Evolutionary conservation across 2,113 vertebrate genomes (phyloP).

Genomic region (Pollimyrus isidori): DNA sequence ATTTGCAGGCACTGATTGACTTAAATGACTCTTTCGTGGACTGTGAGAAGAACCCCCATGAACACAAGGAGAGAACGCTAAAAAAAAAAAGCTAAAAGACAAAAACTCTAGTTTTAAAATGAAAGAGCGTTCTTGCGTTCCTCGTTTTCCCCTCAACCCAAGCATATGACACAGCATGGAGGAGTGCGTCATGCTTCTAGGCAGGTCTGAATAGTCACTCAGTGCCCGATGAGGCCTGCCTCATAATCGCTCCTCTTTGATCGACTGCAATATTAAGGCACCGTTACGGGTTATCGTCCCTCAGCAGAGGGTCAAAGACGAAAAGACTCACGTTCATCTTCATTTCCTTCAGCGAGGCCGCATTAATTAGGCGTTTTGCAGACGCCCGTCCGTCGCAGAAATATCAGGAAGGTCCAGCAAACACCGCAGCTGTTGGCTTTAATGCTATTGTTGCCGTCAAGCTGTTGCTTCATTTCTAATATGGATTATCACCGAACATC

Average conservation of each 20-base stretch:
- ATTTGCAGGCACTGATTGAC: neutral
- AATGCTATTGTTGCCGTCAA: neutral
- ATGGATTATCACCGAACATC: neutral
- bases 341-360: neutral
- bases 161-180: neutral
- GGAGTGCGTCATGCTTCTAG: neutral
- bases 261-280: neutral
- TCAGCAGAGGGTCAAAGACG: neutral
- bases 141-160: neutral
- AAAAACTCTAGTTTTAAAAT: neutral
- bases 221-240: neutral
- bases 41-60: neutral
- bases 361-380: neutral
- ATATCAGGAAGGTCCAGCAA: neutral
- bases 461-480: neutral
- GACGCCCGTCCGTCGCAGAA: neutral
- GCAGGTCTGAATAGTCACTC: neutral
- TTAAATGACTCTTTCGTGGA: neutral
- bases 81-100: neutral
- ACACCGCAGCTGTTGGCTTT: neutral
- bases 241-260: neutral
- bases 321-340: neutral
- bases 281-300: neutral
- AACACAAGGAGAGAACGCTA: neutral
- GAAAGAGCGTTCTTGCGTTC: neutral